Percentiles rank a stretch among this genome's conserved stretches.
These are phyloP conservation scores for Mixornis gularis DNA, from an alignment of 2,113 vertebrate species.

Conservation along the genomic window DNA sequence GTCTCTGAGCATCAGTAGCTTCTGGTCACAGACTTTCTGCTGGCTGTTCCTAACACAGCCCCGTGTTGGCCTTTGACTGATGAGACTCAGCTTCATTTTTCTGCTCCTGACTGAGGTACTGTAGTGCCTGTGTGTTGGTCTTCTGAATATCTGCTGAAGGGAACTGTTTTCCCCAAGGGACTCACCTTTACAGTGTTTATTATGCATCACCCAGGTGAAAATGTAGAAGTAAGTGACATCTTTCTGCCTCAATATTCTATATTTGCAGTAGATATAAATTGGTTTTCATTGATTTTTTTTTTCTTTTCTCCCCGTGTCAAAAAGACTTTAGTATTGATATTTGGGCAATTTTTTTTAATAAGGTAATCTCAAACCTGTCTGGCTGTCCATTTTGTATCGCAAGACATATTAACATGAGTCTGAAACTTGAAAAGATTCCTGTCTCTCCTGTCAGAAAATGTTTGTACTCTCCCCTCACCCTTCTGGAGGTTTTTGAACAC, in stretches of 20 bases:
- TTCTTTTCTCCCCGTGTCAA: neutral
- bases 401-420: neutral
- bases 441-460: neutral
- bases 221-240: neutral
- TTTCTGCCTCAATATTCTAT: neutral
- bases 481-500: neutral
- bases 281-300: neutral
- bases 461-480: fast-evolving
- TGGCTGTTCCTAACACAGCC: neutral
- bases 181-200: neutral
- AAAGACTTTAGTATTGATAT: neutral
- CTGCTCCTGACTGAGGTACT: neutral
- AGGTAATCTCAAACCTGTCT: neutral
- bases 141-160: neutral
- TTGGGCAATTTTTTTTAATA: neutral
- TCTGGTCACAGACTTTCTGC: neutral
- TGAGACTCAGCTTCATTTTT: neutral
- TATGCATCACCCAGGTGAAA: neutral
- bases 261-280: neutral
- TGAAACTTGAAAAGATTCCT: neutral
- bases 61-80: neutral
- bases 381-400: neutral
- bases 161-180: neutral
- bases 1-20: neutral
- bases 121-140: neutral